Base-by-base conservation (phyloP, 2,113 vertebrate species). In the Sceloporus undulatus region DNA sequence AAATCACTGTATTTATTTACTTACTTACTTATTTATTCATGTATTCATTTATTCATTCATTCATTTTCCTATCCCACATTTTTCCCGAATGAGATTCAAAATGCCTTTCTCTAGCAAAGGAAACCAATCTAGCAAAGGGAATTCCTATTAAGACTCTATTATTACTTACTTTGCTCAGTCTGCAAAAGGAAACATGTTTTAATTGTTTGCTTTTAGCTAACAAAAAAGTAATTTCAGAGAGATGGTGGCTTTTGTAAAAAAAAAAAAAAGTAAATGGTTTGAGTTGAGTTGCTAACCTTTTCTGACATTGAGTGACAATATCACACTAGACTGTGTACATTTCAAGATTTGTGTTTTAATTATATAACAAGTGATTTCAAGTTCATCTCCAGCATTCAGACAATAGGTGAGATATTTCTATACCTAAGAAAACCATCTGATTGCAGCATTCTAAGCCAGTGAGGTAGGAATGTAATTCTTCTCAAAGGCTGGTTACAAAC, bases 91-190 rank as follows among this genome's bases (percentile, higher is more conserved):
- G 56, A 16, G 78, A 79, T 27, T 79, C 29, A 13, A 23, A 73
- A 13, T 73, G 14, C 3, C 70, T 59, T 59, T 59, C 56, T 59
- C 9, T 16, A 13, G 10, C 59, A 14, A 34, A 62, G 27, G 84
- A 87, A 94, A 93, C 56, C 83, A 93, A 70, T 93, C 85, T 87
- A 91, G 74, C 48, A 91, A 62, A 79, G 79, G 77, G 90, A 90
- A 93, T 2, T 75, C 85, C 25, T 91, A 90, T 92, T 94, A 88
- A 91, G 82, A 71, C 81, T 38, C 65, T 88, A 62, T 91, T 92
- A 94, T 92, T 92, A 34, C 6, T 84, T 86, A 52, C 82, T 65
- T 87, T 88, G 85, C 79, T 92, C 66, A 86, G 91, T 68, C 66
- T 93, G 86, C 38, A 85, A 54, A 65, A 62, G 40, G 4, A 8